Evolutionary conservation across 2,888 invertebrate genomes (phyloP).

Genomic region (Chesias legatella): DNA sequence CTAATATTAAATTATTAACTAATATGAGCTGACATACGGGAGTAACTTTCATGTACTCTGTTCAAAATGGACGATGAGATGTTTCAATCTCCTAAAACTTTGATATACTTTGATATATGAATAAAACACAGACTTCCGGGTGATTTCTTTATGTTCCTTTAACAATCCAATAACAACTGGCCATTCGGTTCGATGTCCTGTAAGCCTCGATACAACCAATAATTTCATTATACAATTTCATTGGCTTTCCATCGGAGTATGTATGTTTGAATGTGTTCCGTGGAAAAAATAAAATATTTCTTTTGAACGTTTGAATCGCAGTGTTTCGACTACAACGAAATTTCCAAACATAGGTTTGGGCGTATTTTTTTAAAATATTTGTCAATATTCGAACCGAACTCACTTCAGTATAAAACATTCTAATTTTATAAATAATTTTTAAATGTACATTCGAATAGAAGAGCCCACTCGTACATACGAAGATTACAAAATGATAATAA

Average conservation of each 20-base stretch:
- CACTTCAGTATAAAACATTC: conserved; percentile 54
- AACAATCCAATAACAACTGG: conserved; percentile 23
- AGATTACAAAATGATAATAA: conserved; percentile 49
- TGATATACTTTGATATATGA: no score
- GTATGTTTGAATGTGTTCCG: no score
- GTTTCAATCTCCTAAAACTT: no score
- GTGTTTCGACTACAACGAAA: no score
- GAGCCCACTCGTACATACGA: conserved; percentile 47
- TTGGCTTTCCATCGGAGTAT: not conserved
- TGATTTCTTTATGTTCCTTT: conserved; percentile 19
- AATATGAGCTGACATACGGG: no score
- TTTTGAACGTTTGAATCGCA: no score
- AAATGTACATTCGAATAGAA: conserved; percentile 61
- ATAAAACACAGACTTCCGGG: conserved; percentile 13
- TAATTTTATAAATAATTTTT: conserved; percentile 63
- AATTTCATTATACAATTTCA: not conserved
- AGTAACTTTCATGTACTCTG: no score
- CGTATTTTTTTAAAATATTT: not conserved
- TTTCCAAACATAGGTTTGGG: no score
- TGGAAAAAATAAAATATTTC: no score
- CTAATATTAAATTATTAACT: no score
- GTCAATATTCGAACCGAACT: conserved; percentile 30
- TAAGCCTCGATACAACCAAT: conserved; percentile 15
- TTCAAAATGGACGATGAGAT: no score
- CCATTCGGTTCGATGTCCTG: conserved; percentile 10